phyloP scores from a whole-genome alignment of 2,113 vertebrate species.

The Dunckerocampus dactyliophorus region DNA sequence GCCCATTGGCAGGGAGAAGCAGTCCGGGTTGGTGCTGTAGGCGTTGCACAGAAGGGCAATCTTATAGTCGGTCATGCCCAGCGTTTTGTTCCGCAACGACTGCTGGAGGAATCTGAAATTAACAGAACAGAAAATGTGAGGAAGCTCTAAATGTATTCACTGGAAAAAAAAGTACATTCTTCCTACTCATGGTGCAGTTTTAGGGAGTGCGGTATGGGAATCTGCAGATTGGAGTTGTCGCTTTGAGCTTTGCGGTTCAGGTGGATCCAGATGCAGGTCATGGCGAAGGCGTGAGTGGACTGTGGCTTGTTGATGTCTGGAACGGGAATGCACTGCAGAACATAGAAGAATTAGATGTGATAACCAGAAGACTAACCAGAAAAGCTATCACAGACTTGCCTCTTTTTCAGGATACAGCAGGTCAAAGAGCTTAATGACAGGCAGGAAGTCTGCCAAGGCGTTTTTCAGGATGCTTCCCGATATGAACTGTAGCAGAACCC shows the following conservation, averaged over 20 bases:
- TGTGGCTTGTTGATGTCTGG: conserved; percentile 99
- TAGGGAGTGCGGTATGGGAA: conserved; percentile 95
- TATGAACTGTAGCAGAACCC: conserved; percentile 97
- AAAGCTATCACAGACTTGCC: conserved; percentile 59
- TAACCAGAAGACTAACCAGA: not conserved
- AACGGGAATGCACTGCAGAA: conserved; percentile 88
- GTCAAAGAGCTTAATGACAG: conserved; percentile 99
- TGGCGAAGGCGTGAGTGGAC: conserved; percentile 96
- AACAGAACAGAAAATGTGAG: not conserved
- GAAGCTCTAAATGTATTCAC: not conserved
- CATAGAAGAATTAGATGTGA: not conserved
- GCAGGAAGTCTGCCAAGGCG: conserved; percentile 92
- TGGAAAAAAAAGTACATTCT: not conserved
- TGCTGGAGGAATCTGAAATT: conserved; percentile 88
- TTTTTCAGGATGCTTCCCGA: conserved; percentile 99
- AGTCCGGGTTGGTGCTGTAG: conserved; percentile 97
- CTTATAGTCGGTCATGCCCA: conserved; percentile 98
- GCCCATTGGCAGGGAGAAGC: conserved; percentile 97
- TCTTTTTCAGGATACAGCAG: conserved; percentile 98
- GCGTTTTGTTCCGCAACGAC: conserved; percentile 90
- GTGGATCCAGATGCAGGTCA: conserved; percentile 99
- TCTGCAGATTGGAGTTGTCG: conserved; percentile 93
- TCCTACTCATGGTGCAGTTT: conserved; percentile 93
- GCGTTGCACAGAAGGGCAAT: conserved; percentile 96
- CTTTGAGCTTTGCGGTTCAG: conserved; percentile 97